A percentile compares a stretch with the other conserved stretches of the same genome.
These are phyloP conservation scores for Metalampra italica DNA, from an alignment of 2,888 invertebrate genomes.

Conservation along the genomic window DNA sequence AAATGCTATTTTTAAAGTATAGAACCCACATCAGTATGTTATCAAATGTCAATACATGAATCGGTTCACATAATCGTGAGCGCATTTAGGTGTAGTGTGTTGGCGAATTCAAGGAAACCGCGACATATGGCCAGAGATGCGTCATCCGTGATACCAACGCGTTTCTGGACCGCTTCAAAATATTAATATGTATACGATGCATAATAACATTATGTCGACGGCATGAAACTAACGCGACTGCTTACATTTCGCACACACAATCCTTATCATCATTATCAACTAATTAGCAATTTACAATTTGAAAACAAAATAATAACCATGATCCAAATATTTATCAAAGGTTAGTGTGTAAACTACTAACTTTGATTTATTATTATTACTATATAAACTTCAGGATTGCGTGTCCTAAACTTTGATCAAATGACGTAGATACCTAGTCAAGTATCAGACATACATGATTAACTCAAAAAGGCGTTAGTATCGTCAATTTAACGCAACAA, in stretches of 20 bases:
- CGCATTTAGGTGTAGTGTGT: slow-evolving; percentile 33
- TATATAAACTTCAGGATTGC: too few species aligned
- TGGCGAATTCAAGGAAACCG: slow-evolving; percentile 67
- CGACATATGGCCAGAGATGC: slow-evolving; percentile 66
- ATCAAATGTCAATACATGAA: slow-evolving; percentile 8
- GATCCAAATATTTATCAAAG: too few species aligned
- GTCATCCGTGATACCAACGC: slow-evolving; percentile 38
- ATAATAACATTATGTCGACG: background rate
- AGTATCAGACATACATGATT: background rate
- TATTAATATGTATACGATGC: background rate
- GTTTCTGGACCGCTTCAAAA: slow-evolving; percentile 10
- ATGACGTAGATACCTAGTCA: too few species aligned
- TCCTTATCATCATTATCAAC: too few species aligned
- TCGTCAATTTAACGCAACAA: slow-evolving; percentile 19
- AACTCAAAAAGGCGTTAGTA: slow-evolving; percentile 17
- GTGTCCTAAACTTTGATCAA: too few species aligned
- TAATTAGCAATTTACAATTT: too few species aligned
- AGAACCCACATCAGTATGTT: background rate
- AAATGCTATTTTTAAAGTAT: too few species aligned
- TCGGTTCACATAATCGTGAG: slow-evolving; percentile 18
- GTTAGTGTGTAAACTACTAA: too few species aligned
- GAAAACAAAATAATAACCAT: too few species aligned
- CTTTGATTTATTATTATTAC: too few species aligned
- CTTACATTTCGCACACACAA: too few species aligned
- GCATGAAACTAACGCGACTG: background rate